Evolutionary conservation across 1,140 invertebrate species (phyloP).

Genomic region (Temnothorax longispinosus): DNA sequence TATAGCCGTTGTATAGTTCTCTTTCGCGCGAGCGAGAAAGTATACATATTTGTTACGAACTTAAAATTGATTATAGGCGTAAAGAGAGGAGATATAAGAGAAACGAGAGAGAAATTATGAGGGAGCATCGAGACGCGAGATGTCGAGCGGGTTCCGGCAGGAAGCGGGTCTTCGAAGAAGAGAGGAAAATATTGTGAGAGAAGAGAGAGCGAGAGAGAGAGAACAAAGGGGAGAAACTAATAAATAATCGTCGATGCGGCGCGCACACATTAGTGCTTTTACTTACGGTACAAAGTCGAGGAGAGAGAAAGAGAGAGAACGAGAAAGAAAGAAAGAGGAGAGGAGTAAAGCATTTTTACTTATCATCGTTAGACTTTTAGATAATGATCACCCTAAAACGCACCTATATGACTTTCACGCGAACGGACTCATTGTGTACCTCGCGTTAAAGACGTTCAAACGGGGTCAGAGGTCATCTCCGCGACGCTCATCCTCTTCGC

Average conservation of each 20-base stretch:
- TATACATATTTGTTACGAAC: slow-evolving; percentile 52
- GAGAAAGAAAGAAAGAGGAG: slow-evolving; percentile 28
- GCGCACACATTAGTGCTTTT: slow-evolving; percentile 24
- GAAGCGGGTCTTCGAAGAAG: slow-evolving; percentile 26
- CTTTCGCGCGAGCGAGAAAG: slow-evolving; percentile 48
- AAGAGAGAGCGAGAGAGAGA: not conserved
- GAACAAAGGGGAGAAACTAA: not conserved
- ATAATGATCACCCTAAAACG: slow-evolving; percentile 28
- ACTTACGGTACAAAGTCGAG: slow-evolving; percentile 43
- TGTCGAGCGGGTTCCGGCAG: slow-evolving; percentile 38
- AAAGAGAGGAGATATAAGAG: slow-evolving; percentile 39
- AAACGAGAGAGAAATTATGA: slow-evolving; percentile 56
- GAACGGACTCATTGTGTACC: slow-evolving; percentile 24
- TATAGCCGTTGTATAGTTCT: slow-evolving; percentile 48
- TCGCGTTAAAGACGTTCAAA: slow-evolving; percentile 19
- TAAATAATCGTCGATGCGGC: slow-evolving; percentile 1
- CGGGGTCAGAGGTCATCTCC: not conserved
- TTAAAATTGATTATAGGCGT: slow-evolving; percentile 60
- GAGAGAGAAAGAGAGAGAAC: slow-evolving; percentile 19
- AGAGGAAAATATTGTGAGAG: slow-evolving; percentile 26
- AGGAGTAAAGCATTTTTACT: slow-evolving; percentile 51
- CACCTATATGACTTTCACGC: slow-evolving; percentile 37
- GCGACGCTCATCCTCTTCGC: slow-evolving; percentile 28
- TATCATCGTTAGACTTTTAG: slow-evolving; percentile 61
- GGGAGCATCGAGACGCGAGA: slow-evolving; percentile 56